A percentile compares a stretch with the other conserved stretches of the same genome.
phyloP scores from a whole-genome alignment of 2,113 vertebrate genomes.

The Hippocampus guttulatus region DNA sequence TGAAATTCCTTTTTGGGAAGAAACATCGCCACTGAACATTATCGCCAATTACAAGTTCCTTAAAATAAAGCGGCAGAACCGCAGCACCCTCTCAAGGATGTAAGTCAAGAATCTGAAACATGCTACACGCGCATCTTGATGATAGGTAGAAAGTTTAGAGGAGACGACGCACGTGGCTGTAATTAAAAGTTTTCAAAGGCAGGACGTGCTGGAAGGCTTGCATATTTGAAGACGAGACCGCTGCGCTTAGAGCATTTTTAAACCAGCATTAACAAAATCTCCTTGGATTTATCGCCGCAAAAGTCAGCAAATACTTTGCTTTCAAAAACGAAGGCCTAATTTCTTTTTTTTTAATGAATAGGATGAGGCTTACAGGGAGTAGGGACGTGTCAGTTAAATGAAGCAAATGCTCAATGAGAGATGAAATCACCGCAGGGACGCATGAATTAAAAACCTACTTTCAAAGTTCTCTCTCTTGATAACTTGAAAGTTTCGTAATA shows the following conservation, averaged over 20 bases:
- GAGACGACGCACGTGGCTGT: background rate
- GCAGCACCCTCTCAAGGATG: background rate
- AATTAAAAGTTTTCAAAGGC: background rate
- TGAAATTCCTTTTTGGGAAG: background rate
- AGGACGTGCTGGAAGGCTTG: background rate
- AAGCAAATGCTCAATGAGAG: constrained; percentile 21
- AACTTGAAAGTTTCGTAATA: constrained; percentile 40
- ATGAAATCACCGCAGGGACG: constrained; percentile 16
- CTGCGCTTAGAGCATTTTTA: background rate
- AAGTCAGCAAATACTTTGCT: constrained; percentile 2
- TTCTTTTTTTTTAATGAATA: constrained; percentile 15
- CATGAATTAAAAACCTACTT: constrained; percentile 7
- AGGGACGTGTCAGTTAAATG: constrained; percentile 21
- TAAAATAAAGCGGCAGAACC: background rate
- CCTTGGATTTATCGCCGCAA: background rate
- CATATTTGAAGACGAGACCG: constrained; percentile 11
- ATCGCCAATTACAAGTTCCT: constrained; percentile 3
- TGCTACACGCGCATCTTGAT: background rate
- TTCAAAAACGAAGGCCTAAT: background rate
- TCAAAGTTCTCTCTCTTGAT: constrained; percentile 20
- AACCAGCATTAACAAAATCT: background rate
- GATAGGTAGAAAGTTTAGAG: background rate
- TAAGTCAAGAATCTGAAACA: background rate
- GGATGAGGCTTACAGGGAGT: constrained; percentile 19
- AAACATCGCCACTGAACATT: background rate